Evolutionary conservation across 2,797 vertebrate species (phyloP).

Genomic region (Cossypha niveicapilla): DNA sequence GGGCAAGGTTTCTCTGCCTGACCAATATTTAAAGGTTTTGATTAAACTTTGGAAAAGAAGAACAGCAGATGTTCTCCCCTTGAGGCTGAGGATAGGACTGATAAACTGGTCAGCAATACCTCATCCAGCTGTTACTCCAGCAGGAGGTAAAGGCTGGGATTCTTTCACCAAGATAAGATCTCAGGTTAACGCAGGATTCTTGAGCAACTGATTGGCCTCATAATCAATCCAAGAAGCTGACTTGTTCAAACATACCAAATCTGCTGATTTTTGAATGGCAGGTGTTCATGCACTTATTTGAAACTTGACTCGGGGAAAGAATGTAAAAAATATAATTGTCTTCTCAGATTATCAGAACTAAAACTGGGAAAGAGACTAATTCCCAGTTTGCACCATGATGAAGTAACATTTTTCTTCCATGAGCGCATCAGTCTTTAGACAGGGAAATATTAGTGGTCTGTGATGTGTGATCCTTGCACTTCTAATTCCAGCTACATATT

Average conservation of each 20-base stretch:
- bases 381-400: not conserved
- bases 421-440: not conserved
- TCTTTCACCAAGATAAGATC: not conserved
- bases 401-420: not conserved
- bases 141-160: not conserved
- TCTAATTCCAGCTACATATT: not conserved
- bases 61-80: not conserved
- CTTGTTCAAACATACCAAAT: not conserved
- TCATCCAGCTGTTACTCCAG: not conserved
- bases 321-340: not conserved
- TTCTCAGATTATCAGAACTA: not conserved
- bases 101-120: not conserved
- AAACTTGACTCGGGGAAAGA: not conserved
- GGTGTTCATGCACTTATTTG: not conserved
- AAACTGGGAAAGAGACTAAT: not conserved
- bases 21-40: not conserved
- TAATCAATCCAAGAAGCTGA: not conserved
- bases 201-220: not conserved
- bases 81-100: not conserved
- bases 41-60: not conserved
- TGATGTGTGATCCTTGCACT: rapidly evolving
- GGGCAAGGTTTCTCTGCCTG: not conserved
- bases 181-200: not conserved
- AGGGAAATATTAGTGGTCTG: not conserved
- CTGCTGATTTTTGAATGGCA: not conserved